phyloP scores from a whole-genome alignment of 2,113 vertebrate species.

The Holacanthus passer region DNA sequence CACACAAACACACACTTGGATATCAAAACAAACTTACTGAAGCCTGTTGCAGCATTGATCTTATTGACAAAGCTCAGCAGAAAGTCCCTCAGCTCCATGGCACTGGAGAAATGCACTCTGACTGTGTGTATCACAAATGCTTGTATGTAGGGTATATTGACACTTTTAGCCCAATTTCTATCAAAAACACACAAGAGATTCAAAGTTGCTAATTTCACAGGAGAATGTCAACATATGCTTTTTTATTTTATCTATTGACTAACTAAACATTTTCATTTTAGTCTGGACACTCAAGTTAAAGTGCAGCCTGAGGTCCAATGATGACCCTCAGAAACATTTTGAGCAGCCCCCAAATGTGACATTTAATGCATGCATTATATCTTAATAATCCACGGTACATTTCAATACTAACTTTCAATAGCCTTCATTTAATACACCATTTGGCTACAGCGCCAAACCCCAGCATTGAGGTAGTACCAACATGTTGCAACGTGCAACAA shows the following conservation, averaged over 20 bases:
- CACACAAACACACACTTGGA: constrained; percentile 28
- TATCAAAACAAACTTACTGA: constrained; percentile 11
- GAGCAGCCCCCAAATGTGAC: too few species aligned
- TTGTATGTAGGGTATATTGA: not conserved
- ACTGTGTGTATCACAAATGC: not conserved
- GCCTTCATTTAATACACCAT: too few species aligned
- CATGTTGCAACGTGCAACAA: not conserved
- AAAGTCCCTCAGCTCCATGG: not conserved
- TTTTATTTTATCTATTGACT: too few species aligned
- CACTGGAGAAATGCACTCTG: not conserved
- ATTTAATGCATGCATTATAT: too few species aligned
- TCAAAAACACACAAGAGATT: not conserved
- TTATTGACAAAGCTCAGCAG: constrained; percentile 13
- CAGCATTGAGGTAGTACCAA: not conserved
- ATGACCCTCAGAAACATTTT: too few species aligned
- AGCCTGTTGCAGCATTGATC: constrained; percentile 13
- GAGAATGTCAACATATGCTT: too few species aligned
- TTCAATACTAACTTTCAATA: too few species aligned
- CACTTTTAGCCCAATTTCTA: not conserved
- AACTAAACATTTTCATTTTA: too few species aligned
- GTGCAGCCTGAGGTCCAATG: too few species aligned
- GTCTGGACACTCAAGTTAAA: too few species aligned
- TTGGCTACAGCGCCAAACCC: too few species aligned
- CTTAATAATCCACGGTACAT: too few species aligned
- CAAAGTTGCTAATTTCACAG: not conserved